Base-by-base conservation (phyloP, 1,140 invertebrate species). In the Triops cancriformis region DNA sequence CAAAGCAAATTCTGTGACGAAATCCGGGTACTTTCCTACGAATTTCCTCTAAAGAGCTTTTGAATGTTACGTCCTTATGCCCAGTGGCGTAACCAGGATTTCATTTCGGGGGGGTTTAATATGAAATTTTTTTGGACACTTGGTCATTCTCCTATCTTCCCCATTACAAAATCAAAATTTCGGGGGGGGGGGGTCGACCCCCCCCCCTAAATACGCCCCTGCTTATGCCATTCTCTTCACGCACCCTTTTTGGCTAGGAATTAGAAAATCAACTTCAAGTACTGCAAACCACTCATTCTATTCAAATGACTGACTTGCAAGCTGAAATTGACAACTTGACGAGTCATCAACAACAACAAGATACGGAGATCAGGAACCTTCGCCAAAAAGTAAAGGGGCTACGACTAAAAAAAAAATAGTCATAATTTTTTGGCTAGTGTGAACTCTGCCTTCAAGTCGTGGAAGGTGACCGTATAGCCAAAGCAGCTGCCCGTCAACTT, bases 221-320 rank as follows among this genome's bases (percentile, higher is more conserved):
- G 31, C 31, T 37, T 37, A 37, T 7, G 31, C 31, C 31, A 37
- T 37, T 37, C 7, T 37, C 2, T 7, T 37, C 31, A 7, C 31
- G 18, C 14, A 64, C 23, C 23, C 51, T 64, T 23, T 45, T 12
- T 45, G 10, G 23, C 10, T 64, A 64, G 51, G 51, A 64, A 64
- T 64, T 64, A 64, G 51, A 64, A 64, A 64, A 18, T 5, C 51
- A 64, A 14, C 51, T 64, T 23, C 10, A 23, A n/a, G n/a, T 64
- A 6, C 51, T 64, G 51, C 14, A 64, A 64, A 23, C 51, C 23
- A 64, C 14, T 23, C n/a, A 64, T 23, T 18, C 51, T 23, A 23
- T 64, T 64, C 51, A 64, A 18, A 64, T 23, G 51, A 64, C 51
- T 64, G 51, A 64, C 51, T 64, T 64, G 51, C 51, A 64, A 64